phyloP scores from a whole-genome alignment of 64 coral and sea anemone species.

The Porites australiensis region DNA sequence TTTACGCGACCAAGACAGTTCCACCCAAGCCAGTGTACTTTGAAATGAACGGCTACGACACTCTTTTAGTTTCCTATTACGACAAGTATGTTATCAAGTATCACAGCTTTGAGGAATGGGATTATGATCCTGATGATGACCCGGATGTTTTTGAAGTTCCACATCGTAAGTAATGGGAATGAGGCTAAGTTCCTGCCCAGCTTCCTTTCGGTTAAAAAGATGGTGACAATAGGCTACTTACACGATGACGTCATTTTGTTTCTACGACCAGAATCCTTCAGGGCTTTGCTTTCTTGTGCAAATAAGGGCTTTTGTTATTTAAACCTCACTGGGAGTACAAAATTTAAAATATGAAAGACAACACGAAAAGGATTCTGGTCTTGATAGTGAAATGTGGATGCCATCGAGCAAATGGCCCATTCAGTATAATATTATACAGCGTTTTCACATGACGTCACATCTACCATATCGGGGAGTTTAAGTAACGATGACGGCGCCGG shows the following conservation, averaged over 20 bases:
- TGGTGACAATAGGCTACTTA: not conserved
- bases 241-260: not conserved
- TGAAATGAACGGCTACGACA: slow-evolving; percentile 94
- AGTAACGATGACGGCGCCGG: too few species aligned
- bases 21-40: slow-evolving; percentile 78
- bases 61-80: slow-evolving; percentile 82
- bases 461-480: too few species aligned
- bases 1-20: slow-evolving; percentile 82
- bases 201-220: not conserved
- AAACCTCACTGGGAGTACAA: too few species aligned
- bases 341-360: not conserved
- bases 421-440: too few species aligned
- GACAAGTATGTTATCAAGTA: slow-evolving; percentile 85
- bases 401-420: not conserved
- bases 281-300: too few species aligned
- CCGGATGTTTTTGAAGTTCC: slow-evolving; percentile 71
- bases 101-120: slow-evolving; percentile 73
- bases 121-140: slow-evolving; percentile 71
- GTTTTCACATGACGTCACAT: too few species aligned
- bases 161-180: slow-evolving; percentile 65
- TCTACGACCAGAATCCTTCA: not conserved
- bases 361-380: not conserved
- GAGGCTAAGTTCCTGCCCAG: not conserved
- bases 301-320: too few species aligned
- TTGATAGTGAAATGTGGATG: not conserved